These are phyloP conservation scores for Dryococelus australis DNA, from an alignment of 2,888 invertebrate species.

Conservation along the genomic window DNA sequence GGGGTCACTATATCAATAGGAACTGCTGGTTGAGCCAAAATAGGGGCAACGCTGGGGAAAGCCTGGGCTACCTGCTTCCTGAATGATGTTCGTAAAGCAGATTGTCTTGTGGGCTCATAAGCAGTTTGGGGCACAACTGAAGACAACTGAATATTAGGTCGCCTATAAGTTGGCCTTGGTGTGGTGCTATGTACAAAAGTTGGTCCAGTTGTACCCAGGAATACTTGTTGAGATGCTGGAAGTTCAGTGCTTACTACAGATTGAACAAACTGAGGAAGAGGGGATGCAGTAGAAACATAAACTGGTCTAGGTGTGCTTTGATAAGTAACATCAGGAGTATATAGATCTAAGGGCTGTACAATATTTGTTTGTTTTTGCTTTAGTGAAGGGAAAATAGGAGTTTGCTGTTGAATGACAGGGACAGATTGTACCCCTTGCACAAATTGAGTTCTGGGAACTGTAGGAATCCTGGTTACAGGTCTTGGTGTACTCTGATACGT, in stretches of 20 bases:
- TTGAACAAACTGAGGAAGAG: not conserved
- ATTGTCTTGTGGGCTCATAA: not conserved
- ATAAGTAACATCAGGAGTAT: not conserved
- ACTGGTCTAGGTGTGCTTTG: slow-evolving; percentile 22
- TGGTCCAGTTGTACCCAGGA: not conserved
- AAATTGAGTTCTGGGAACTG: not conserved
- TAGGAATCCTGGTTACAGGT: not conserved
- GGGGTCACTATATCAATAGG: not conserved
- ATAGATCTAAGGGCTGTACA: not conserved
- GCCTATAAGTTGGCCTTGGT: not conserved
- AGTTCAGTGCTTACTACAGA: not conserved
- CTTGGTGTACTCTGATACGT: slow-evolving; percentile 19
- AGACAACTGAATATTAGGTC: not conserved
- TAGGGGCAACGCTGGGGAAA: slow-evolving; percentile 16
- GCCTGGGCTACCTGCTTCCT: slow-evolving; percentile 13
- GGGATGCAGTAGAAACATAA: not conserved
- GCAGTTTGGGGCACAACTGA: not conserved
- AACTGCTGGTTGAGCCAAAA: not conserved
- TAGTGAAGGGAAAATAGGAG: not conserved
- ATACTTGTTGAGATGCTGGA: not conserved
- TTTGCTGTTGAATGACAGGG: slow-evolving; percentile 16
- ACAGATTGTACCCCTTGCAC: not conserved
- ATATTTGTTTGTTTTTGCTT: not conserved
- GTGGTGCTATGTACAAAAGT: not conserved
- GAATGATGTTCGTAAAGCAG: slow-evolving; percentile 3